Evolutionary conservation across 2,888 invertebrate species (phyloP).

Genomic region (Apodemia zela): DNA sequence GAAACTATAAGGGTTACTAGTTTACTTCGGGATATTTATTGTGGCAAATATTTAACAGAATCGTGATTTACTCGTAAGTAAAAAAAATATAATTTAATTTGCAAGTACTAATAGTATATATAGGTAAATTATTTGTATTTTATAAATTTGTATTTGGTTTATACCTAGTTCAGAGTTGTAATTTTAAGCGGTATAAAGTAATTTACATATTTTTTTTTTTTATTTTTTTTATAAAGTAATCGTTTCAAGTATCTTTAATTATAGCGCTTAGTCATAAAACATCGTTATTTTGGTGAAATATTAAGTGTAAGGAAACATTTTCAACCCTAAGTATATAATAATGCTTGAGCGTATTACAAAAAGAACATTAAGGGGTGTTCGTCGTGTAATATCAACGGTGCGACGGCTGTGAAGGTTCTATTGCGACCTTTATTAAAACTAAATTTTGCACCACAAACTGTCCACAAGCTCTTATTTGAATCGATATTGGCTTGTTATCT

Average conservation of each 20-base stretch:
- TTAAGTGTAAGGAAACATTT: conserved; percentile 42
- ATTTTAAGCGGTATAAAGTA: too few relatives aligned
- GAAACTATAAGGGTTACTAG: too few relatives aligned
- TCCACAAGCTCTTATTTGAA: conserved; percentile 55
- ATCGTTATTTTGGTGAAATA: not conserved
- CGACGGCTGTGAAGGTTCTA: conserved; percentile 66
- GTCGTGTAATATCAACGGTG: conserved; percentile 62
- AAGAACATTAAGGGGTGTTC: conserved; percentile 74
- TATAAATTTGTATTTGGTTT: too few relatives aligned
- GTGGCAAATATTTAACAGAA: too few relatives aligned
- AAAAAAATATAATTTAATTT: too few relatives aligned
- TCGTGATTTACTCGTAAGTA: too few relatives aligned
- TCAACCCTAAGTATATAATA: conserved; percentile 71
- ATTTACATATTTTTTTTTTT: too few relatives aligned
- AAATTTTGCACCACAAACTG: conserved; percentile 72
- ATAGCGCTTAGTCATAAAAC: not conserved
- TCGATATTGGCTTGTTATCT: conserved; percentile 19
- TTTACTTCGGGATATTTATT: too few relatives aligned
- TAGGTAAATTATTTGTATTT: too few relatives aligned
- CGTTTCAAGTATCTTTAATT: not conserved
- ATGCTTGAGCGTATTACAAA: conserved; percentile 71
- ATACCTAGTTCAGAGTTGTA: too few relatives aligned
- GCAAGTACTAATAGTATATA: too few relatives aligned
- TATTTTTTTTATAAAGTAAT: not conserved
- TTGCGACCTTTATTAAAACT: conserved; percentile 76